These are phyloP conservation scores for Cecropterus lyciades DNA, from an alignment of 1,140 invertebrate species.

Conservation along the genomic window DNA sequence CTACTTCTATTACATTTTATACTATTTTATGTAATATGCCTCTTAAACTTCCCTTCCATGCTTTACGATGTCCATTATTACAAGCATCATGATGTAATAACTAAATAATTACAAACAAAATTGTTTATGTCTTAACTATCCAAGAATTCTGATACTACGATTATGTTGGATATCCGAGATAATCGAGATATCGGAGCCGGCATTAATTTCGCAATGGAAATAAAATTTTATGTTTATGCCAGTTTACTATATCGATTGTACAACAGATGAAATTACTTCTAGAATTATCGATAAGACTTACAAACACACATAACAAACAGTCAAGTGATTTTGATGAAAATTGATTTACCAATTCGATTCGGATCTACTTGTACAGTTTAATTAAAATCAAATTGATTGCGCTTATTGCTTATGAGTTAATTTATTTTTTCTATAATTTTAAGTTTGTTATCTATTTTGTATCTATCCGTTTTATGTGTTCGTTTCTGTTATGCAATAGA, in stretches of 20 bases:
- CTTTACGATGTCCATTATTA: conserved; percentile 41
- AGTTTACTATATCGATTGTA: conserved; percentile 7
- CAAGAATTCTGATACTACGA: conserved; percentile 23
- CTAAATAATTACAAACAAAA: conserved; percentile 30
- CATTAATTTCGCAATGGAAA: conserved; percentile 14
- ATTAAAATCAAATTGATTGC: neutral
- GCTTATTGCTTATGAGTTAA: conserved; percentile 1
- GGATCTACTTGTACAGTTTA: neutral
- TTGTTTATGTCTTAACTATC: conserved; percentile 33
- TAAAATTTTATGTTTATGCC: conserved; percentile 13
- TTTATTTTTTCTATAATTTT: neutral
- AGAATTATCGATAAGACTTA: neutral
- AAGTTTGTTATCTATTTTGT: neutral
- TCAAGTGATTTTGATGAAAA: neutral
- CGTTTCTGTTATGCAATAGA: neutral
- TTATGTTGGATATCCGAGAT: conserved; percentile 11
- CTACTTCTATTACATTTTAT: too few relatives aligned
- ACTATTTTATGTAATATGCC: too few relatives aligned
- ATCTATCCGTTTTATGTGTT: neutral
- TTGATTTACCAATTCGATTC: conserved; percentile 5
- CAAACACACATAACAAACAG: conserved; percentile 7
- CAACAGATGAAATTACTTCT: conserved; percentile 2
- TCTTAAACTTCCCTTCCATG: conserved; percentile 35
- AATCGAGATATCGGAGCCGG: conserved; percentile 2
- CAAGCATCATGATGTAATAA: conserved; percentile 21